phyloP scores from a whole-genome alignment of 2,888 invertebrate genomes.

The Quadroppia sp. region DNA sequence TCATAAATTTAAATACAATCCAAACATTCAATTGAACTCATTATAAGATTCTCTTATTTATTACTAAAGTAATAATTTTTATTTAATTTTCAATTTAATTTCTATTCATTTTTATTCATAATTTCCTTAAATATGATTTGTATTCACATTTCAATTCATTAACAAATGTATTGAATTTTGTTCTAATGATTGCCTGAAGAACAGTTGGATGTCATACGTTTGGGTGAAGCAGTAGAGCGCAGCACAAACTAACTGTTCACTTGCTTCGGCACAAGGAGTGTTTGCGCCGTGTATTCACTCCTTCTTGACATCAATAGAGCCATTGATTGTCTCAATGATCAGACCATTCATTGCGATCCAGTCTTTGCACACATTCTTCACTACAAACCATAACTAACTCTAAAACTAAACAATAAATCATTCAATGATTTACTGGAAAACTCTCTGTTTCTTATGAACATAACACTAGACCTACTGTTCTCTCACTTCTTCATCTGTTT shows the following conservation, averaged over 20 bases:
- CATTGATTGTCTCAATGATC: constrained; percentile 22
- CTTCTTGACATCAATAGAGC: constrained; percentile 15
- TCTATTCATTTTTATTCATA: too few relatives aligned
- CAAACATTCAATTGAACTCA: too few relatives aligned
- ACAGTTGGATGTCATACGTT: too few relatives aligned
- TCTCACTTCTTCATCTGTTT: neutral
- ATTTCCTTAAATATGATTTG: too few relatives aligned
- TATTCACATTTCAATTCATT: too few relatives aligned
- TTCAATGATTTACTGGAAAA: constrained; percentile 9
- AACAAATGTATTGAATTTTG: too few relatives aligned
- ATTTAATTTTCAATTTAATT: too few relatives aligned
- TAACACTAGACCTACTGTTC: constrained; percentile 5
- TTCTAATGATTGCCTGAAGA: too few relatives aligned
- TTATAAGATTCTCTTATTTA: too few relatives aligned
- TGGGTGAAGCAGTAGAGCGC: neutral
- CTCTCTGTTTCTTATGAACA: neutral
- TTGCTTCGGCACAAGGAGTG: neutral
- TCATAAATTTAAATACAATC: too few relatives aligned
- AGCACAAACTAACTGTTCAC: neutral
- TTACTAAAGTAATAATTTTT: too few relatives aligned
- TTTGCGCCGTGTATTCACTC: neutral
- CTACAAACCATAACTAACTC: constrained; percentile 1
- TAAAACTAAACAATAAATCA: neutral
- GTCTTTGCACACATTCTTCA: constrained; percentile 9
- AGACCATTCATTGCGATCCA: neutral